Evolutionary conservation across 2,113 vertebrate genomes (phyloP).

Genomic region (Globicephala melas): DNA sequence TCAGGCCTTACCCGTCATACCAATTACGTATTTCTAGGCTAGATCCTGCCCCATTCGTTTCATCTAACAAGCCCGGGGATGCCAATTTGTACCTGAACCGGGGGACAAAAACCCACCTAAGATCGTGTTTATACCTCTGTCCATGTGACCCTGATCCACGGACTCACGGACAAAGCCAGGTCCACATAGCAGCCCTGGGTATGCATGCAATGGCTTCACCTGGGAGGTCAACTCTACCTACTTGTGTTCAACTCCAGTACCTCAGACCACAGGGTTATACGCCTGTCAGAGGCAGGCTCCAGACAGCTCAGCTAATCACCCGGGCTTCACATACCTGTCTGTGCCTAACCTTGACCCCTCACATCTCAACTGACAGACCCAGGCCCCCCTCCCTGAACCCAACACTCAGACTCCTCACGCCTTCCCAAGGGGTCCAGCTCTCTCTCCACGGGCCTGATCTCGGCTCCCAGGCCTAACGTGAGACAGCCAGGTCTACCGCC

Average conservation of each 20-base stretch:
- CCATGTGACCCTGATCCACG: background rate
- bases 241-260: background rate
- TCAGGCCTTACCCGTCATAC: background rate
- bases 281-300: background rate
- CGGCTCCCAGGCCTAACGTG: background rate
- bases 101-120: background rate
- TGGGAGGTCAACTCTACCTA: background rate
- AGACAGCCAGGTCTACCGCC: background rate
- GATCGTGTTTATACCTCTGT: background rate
- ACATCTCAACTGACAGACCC: background rate
- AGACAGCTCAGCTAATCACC: background rate
- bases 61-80: background rate
- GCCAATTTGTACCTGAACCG: background rate
- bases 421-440: background rate
- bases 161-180: background rate
- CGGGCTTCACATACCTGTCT: background rate
- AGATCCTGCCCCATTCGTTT: background rate
- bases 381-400: background rate
- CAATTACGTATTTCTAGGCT: background rate
- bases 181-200: background rate
- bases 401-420: background rate
- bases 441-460: background rate
- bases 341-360: background rate
- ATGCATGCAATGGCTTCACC: background rate
- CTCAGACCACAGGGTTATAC: background rate